These are phyloP conservation scores for Urechis unicinctus DNA, from an alignment of 2,888 invertebrate genomes.

Conservation along the genomic window DNA sequence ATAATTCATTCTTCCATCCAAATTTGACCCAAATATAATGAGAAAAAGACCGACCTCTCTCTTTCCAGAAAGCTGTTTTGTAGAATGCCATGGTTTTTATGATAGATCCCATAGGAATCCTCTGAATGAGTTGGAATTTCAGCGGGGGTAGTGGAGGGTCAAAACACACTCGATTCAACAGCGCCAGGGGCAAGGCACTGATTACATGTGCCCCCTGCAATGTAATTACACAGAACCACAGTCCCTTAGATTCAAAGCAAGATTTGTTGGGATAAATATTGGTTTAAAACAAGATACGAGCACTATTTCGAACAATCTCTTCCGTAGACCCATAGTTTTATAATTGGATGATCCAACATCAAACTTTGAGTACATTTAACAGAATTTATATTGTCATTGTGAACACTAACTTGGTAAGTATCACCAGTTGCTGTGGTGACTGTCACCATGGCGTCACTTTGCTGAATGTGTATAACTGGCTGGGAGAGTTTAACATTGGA, in stretches of 20 bases:
- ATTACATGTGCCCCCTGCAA: conserved; percentile 39
- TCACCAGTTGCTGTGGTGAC: conserved; percentile 32
- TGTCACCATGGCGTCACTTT: conserved; percentile 29
- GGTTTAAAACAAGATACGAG: too few relatives aligned
- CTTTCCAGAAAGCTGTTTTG: conserved; percentile 49
- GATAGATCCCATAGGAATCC: conserved; percentile 48
- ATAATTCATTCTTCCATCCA: too few relatives aligned
- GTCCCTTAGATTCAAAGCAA: too few relatives aligned
- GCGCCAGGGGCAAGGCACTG: conserved; percentile 41
- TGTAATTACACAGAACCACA: too few relatives aligned
- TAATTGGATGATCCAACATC: too few relatives aligned
- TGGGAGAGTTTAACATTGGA: conserved; percentile 34
- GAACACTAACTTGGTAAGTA: conserved; percentile 16
- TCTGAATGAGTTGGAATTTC: conserved; percentile 42
- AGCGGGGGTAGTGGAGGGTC: conserved; percentile 42
- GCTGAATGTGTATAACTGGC: conserved; percentile 40
- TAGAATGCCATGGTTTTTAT: conserved; percentile 52
- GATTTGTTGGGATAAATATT: too few relatives aligned
- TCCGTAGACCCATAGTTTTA: too few relatives aligned
- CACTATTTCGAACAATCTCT: too few relatives aligned
- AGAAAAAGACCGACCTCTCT: conserved; percentile 22
- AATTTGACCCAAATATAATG: too few relatives aligned
- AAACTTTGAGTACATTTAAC: too few relatives aligned
- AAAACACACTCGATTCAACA: conserved; percentile 45
- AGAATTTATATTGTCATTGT: too few relatives aligned